A percentile compares a stretch with the other conserved stretches of the same genome.
These are phyloP conservation scores for Drosophila fungiperda DNA, from an alignment of 2,888 invertebrate species.

Conservation along the genomic window DNA sequence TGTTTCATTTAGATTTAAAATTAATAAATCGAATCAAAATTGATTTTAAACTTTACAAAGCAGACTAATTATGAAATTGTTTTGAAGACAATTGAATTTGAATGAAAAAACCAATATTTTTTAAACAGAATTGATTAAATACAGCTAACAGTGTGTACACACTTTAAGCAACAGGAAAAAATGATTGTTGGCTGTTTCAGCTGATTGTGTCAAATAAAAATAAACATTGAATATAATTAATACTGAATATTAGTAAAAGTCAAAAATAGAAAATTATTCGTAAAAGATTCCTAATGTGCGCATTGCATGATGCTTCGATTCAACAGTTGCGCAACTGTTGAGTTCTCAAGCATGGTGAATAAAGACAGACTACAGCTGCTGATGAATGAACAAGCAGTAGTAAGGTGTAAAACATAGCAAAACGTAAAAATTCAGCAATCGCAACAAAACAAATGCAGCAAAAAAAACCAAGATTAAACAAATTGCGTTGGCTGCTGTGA, in stretches of 20 bases:
- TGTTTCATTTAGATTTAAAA: not conserved
- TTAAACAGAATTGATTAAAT: not conserved
- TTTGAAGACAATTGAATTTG: too few species aligned
- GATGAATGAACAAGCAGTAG: slow-evolving; percentile 74
- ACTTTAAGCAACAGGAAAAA: not conserved
- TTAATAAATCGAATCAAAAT: not conserved
- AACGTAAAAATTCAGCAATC: slow-evolving; percentile 53
- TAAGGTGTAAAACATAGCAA: slow-evolving; percentile 71
- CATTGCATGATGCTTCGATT: not conserved
- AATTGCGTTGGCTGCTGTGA: slow-evolving; percentile 1
- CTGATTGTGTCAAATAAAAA: not conserved
- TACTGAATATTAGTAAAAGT: not conserved
- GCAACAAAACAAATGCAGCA: slow-evolving; percentile 41
- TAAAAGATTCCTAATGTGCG: not conserved
- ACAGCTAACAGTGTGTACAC: slow-evolving; percentile 12
- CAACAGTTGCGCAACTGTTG: slow-evolving; percentile 43
- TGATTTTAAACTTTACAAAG: not conserved
- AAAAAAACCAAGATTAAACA: slow-evolving; percentile 12
- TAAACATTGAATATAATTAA: not conserved
- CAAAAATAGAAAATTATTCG: not conserved
- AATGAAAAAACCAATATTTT: not conserved
- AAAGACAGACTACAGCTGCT: slow-evolving; percentile 59
- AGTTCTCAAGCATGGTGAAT: slow-evolving; percentile 40
- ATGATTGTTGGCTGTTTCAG: not conserved
- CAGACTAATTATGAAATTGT: not conserved